Evolutionary conservation across 2,888 invertebrate genomes (phyloP), one percentile per base, ranked within the genome.

Genomic region (Melolontha melolontha): DNA sequence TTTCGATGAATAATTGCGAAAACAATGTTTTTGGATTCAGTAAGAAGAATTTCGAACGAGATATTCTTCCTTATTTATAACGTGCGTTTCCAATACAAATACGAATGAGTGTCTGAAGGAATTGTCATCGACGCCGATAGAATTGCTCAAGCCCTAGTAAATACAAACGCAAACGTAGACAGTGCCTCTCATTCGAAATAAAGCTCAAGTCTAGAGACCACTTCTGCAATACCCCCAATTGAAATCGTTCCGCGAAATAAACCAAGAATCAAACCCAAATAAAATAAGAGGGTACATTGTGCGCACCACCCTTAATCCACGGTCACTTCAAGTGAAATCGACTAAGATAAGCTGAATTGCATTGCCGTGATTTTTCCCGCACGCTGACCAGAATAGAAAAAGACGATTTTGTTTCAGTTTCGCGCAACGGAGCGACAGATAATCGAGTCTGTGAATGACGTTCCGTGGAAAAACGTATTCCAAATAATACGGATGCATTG

Each of bases 311-410:
- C 71, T 66, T 71, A 73, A 73, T 73, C 71, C 71, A 69, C 70
- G 73, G 73, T 73, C 73, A 73, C 71, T 73, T 72, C 69, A 69
- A 73, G 69, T 72, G 72, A 72, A 73, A 73, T 72, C 72, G 73
- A 69, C 73, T 67, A 67, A 71, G 73, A 73, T 73, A 73, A 73
- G 73, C 73, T 62, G 59, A 62, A 62, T 47, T 69, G 50, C 22
- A 11, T 62, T 16, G 34, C 1, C 12, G 47, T 62, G 59, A 47
- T 49, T 62, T 62, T 62, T 62, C 49, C 59, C 49, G 1, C 59
- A 62, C 59, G 59, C 27, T 34, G 47, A 11, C 29, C 12, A 12
- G 16, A 49, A 34, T 47, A 62, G 59, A 62, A 49, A 62, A 47
- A 34, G 59, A 62, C 14, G 29, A 34, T 49, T 34, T 10, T 34